Evolutionary conservation across 2,113 vertebrate species (phyloP).

Genomic region (Eretmochelys imbricata): DNA sequence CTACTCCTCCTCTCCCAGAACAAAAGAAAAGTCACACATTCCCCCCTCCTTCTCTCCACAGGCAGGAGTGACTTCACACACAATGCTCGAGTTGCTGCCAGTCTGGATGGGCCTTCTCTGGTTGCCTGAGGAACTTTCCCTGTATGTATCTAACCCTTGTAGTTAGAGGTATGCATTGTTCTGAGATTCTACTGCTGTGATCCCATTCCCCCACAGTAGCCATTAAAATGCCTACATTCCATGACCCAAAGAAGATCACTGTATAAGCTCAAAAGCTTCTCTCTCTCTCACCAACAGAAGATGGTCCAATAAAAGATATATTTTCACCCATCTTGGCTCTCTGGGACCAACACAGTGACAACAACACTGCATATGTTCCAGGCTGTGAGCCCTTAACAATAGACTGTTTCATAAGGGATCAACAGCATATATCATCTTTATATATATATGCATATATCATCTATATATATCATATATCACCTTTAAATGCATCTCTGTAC

Average conservation of each 20-base stretch:
- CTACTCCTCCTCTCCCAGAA: too few relatives aligned
- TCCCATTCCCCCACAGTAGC: background rate
- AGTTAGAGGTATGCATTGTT: background rate
- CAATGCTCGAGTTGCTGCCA: background rate
- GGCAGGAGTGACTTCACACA: background rate
- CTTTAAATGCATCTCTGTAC: background rate
- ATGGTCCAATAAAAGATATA: too few relatives aligned
- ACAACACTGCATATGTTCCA: background rate
- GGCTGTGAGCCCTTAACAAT: fast-evolving
- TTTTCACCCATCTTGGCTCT: too few relatives aligned
- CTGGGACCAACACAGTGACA: too few relatives aligned
- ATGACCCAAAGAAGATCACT: too few relatives aligned
- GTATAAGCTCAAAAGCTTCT: too few relatives aligned
- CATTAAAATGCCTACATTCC: background rate
- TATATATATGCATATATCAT: too few relatives aligned
- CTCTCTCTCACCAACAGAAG: too few relatives aligned
- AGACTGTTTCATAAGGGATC: background rate
- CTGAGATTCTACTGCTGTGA: background rate
- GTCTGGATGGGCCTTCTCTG: background rate
- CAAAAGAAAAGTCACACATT: background rate
- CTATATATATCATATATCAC: too few relatives aligned
- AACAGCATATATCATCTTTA: background rate
- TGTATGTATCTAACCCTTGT: fast-evolving
- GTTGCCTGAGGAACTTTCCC: background rate
- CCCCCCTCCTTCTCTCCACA: background rate